These are phyloP conservation scores for Alaudala cheleensis DNA, from an alignment of 2,113 vertebrate genomes.

Conservation along the genomic window DNA sequence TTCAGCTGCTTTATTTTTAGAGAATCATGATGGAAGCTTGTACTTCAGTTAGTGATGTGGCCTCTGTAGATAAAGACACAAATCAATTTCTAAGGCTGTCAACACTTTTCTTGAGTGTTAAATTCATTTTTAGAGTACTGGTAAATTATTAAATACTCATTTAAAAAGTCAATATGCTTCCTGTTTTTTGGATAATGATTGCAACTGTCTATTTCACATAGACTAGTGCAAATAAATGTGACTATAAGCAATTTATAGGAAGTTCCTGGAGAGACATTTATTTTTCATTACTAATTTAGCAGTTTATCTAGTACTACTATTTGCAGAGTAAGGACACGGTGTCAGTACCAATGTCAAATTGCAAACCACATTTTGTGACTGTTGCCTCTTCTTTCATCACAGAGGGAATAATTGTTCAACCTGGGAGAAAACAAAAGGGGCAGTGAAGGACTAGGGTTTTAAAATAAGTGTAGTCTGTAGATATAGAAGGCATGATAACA, in stretches of 20 bases:
- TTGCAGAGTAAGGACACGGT: not conserved
- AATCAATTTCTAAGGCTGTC: conserved; percentile 27
- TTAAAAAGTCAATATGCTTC: conserved; percentile 11
- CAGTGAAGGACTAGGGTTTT: not conserved
- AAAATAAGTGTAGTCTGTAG: not conserved
- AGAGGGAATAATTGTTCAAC: not conserved
- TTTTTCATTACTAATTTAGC: not conserved
- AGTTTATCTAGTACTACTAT: not conserved
- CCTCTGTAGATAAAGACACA: not conserved
- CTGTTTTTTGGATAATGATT: conserved; percentile 3
- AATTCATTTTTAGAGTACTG: conserved; percentile 9
- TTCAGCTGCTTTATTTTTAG: not conserved
- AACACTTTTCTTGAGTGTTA: conserved; percentile 13
- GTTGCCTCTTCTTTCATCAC: not conserved
- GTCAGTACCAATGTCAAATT: not conserved
- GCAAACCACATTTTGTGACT: not conserved
- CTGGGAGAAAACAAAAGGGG: not conserved
- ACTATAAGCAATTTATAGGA: not conserved
- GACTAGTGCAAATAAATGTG: not conserved
- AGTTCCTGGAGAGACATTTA: not conserved
- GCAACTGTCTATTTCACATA: not conserved
- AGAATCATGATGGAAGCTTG: not conserved
- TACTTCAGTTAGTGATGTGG: not conserved
- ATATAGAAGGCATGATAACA: not conserved
- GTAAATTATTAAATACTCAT: conserved; percentile 29